Evolutionary conservation across 2,113 vertebrate genomes (phyloP), one percentile per base, ranked within the genome.

Genomic region (Onychorhynchus coronatus): DNA sequence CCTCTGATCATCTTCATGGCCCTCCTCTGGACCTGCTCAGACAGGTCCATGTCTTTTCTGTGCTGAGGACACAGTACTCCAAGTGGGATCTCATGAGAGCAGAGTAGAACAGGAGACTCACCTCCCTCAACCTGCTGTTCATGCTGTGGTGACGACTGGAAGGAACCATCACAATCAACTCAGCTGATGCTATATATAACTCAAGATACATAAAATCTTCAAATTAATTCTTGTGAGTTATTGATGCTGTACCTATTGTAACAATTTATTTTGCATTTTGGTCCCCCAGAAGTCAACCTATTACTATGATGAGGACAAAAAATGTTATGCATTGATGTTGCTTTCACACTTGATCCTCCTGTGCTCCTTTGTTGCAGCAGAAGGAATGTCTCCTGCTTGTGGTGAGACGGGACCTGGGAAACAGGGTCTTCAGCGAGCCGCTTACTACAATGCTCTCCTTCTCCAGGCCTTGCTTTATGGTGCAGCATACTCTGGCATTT

Each of bases 1-100:
- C 18, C 28, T 9, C 7, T n/a, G 28, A 2, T 1, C 14, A 41
- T 19, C 3, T 55, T 44, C 0, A 0, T 24, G 47, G 28, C 31
- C 24, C 44, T 81, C n/a, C 55, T 74, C 37, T 35, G 59, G 49
- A 66, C 20, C 5, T 1, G 1, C 12, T 70, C 41, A 30, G 78
- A 41, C 23, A 42, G 12, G 7, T 58, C 14, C 23, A 8, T 13
- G 14, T 39, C 61, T 16, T 15, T 77, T 14, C 19, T 37, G 7
- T 35, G 23, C 22, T 56, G 20, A 4, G 27, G 17, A 8, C 0
- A 1, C 39, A 73, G 53, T 9, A 5, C 33, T 66, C 4, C 79
- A 71, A n/a, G 19, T 14, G 22, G 14, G 28, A 9, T 44, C 17
- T 59, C 73, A 46, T 1, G 1, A 55, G 23, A 37, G 31, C 3